Conservation (phyloP, 2,888 invertebrate species). For the Phengaris arion region DNA sequence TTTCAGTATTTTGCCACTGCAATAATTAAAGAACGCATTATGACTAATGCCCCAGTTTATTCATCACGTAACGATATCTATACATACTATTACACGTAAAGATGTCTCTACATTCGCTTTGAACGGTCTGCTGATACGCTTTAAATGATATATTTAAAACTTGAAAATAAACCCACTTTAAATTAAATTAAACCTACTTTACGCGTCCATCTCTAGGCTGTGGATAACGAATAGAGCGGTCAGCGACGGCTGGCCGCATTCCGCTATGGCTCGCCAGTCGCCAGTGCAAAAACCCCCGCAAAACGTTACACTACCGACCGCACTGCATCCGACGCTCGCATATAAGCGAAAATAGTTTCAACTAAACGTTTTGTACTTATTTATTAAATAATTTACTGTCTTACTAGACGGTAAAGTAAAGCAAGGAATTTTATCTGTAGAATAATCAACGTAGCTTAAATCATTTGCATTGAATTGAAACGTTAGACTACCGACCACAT, state of each 20-base stretch:
- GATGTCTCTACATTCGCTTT: no score
- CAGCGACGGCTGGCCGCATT: slow-evolving; percentile 43
- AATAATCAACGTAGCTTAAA: no score
- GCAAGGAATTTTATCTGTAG: no score
- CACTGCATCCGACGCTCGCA: slow-evolving; percentile 56
- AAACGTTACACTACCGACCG: slow-evolving; percentile 61
- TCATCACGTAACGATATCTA: no score
- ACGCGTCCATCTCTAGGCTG: slow-evolving; percentile 21
- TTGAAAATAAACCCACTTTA: no score
- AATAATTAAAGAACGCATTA: no score
- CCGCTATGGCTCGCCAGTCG: slow-evolving; percentile 40
- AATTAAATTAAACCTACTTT: neutral
- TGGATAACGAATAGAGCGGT: slow-evolving; percentile 38
- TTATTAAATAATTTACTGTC: neutral
- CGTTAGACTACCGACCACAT: no score
- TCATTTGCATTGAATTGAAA: no score
- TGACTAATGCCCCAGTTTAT: no score
- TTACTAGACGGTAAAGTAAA: no score
- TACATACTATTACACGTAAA: no score
- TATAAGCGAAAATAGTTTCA: slow-evolving; percentile 39
- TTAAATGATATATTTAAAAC: neutral
- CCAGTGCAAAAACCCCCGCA: slow-evolving; percentile 62
- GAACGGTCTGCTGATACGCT: neutral
- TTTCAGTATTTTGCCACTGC: no score
- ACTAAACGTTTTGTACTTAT: neutral